phyloP scores from a whole-genome alignment of 2,113 vertebrate genomes.

The Noturus placidus region DNA sequence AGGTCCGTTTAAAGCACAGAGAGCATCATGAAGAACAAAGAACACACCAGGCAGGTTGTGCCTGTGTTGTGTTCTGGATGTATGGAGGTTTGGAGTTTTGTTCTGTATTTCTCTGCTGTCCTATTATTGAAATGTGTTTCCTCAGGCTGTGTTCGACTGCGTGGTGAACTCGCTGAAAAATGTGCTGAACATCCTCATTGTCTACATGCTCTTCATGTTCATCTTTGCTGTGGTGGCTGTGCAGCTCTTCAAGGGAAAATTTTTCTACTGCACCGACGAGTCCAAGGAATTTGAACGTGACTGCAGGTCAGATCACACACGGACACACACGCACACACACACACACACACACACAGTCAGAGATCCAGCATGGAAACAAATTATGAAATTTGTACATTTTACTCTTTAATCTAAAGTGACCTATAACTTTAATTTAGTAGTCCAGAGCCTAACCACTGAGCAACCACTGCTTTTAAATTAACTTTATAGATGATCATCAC shows the following conservation, averaged over 20 bases:
- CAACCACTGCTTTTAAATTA: too few species aligned
- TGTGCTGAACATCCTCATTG: constrained; percentile 95
- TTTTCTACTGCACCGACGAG: constrained; percentile 94
- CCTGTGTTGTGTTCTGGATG: too few species aligned
- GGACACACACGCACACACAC: constrained; percentile 5
- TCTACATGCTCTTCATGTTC: constrained; percentile 99
- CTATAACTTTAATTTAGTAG: not conserved
- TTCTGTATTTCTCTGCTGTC: not conserved
- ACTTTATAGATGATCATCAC: not conserved
- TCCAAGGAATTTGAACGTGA: constrained; percentile 91
- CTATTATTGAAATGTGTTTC: not conserved
- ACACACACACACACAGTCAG: not conserved
- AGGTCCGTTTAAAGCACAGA: too few species aligned
- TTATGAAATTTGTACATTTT: not conserved
- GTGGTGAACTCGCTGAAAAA: constrained; percentile 97
- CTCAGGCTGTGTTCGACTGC: constrained; percentile 92
- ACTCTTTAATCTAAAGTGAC: too few species aligned
- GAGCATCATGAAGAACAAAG: too few species aligned
- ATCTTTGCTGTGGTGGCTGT: constrained; percentile 96
- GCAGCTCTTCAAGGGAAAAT: constrained; percentile 95
- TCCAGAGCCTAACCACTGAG: not conserved
- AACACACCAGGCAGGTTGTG: too few species aligned
- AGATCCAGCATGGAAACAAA: not conserved
- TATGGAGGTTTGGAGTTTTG: not conserved
- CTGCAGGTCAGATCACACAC: constrained; percentile 69